A percentile compares a stretch with the other conserved stretches of the same genome.
Evolutionary conservation across 2,888 invertebrate genomes (phyloP).

Genomic region (Ornithoptera alexandrae): DNA sequence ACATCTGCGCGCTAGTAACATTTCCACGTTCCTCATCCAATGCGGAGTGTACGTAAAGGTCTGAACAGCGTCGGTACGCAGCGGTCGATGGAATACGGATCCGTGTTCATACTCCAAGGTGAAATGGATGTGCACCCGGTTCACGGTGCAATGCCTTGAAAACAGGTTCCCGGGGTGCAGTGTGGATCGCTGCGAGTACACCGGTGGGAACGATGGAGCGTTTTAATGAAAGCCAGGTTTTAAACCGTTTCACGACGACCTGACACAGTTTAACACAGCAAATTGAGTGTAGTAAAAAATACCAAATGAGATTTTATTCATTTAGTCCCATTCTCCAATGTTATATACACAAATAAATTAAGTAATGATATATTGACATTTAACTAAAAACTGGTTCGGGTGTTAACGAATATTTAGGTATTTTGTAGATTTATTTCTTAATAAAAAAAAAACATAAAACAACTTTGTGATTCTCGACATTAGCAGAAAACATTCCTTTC

Average conservation of each 20-base stretch:
- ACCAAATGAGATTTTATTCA: no score
- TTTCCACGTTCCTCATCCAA: neutral
- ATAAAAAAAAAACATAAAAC: neutral
- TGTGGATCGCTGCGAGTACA: slow-evolving; percentile 16
- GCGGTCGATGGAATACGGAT: slow-evolving; percentile 9
- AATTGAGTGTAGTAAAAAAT: neutral
- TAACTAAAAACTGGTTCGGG: neutral
- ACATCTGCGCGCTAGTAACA: slow-evolving; percentile 9
- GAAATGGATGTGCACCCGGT: slow-evolving; percentile 21
- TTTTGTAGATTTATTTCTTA: neutral
- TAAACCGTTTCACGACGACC: neutral
- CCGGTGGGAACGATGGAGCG: slow-evolving; percentile 10
- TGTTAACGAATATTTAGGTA: neutral
- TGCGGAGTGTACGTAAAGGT: neutral
- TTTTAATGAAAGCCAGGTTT: neutral
- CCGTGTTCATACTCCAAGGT: slow-evolving; percentile 8
- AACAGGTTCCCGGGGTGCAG: slow-evolving; percentile 31
- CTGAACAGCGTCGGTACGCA: neutral
- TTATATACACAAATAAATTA: neutral
- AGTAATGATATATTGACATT: neutral
- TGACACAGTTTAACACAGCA: neutral
- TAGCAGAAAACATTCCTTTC: no score
- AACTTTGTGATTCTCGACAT: neutral
- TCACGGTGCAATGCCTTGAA: slow-evolving; percentile 29
- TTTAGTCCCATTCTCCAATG: no score